phyloP scores from a whole-genome alignment of 2,797 vertebrate species.

The Chrosomus eos region DNA sequence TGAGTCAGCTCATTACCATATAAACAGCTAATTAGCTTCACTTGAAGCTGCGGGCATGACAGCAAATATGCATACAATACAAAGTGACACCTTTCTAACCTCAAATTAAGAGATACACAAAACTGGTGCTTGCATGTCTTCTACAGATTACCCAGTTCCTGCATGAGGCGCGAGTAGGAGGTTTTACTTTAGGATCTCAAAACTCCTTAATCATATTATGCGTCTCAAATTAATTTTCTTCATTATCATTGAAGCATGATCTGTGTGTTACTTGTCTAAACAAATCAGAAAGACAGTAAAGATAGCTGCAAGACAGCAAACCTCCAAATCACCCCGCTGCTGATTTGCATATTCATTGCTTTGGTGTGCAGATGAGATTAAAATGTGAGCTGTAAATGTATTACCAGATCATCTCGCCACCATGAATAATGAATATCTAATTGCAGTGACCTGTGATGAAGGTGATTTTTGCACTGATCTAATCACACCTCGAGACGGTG shows the following conservation, averaged over 20 bases:
- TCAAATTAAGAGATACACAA: slow-evolving; percentile 27
- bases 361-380: slow-evolving; percentile 76
- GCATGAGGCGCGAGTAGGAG: background rate
- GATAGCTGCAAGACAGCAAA: slow-evolving; percentile 66
- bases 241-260: slow-evolving; percentile 18
- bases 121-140: slow-evolving; percentile 17
- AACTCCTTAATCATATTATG: slow-evolving; percentile 46
- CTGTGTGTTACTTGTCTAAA: slow-evolving; percentile 57
- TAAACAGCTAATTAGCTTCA: slow-evolving; percentile 52
- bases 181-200: slow-evolving; percentile 13
- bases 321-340: slow-evolving; percentile 65
- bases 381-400: slow-evolving; percentile 74
- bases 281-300: slow-evolving; percentile 62
- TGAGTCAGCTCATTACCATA: slow-evolving; percentile 54
- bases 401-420: slow-evolving; percentile 72
- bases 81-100: slow-evolving; percentile 24
- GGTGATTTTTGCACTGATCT: slow-evolving; percentile 68
- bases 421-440: slow-evolving; percentile 78
- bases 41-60: slow-evolving; percentile 41
- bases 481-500: slow-evolving; percentile 5
- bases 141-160: slow-evolving; percentile 32
- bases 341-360: slow-evolving; percentile 77
- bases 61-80: slow-evolving; percentile 42
- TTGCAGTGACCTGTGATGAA: slow-evolving; percentile 73
- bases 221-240: slow-evolving; percentile 42